Evolutionary conservation across 2,797 vertebrate species (phyloP).

Genomic region (Chelidonichthys spinosus): DNA sequence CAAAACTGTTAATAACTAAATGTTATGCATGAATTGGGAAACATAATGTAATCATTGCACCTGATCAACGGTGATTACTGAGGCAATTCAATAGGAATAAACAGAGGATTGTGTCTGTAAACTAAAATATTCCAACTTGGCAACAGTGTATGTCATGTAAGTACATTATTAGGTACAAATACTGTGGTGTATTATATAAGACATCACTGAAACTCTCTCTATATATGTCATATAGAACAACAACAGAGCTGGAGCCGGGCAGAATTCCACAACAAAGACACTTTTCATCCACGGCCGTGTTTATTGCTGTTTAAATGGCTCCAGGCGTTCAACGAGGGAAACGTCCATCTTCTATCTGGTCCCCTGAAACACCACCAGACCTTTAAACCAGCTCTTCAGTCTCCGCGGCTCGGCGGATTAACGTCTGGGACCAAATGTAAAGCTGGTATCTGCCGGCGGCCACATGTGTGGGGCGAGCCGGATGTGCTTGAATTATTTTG

Average conservation of each 20-base stretch:
- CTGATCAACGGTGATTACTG: too few species aligned
- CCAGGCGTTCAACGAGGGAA: constrained; percentile 18
- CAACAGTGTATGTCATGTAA: too few species aligned
- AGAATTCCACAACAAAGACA: constrained; percentile 22
- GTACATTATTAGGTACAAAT: too few species aligned
- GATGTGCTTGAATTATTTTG: constrained; percentile 4
- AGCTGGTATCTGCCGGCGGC: constrained; percentile 29
- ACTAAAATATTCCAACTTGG: too few species aligned
- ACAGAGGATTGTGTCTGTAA: too few species aligned
- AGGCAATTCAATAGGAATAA: too few species aligned
- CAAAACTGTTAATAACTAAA: too few species aligned
- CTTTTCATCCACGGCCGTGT: constrained; percentile 51
- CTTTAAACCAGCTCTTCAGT: constrained; percentile 56
- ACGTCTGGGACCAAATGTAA: constrained; percentile 25
- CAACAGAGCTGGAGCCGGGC: constrained; percentile 8
- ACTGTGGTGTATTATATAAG: too few species aligned
- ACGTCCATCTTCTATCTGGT: constrained; percentile 15
- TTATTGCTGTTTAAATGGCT: constrained; percentile 56
- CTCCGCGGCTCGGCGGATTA: constrained; percentile 49
- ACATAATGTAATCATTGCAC: too few species aligned
- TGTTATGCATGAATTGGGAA: too few species aligned
- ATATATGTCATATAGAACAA: neutral
- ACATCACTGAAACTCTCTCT: too few species aligned
- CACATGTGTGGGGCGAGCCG: neutral
- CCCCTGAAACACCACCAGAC: constrained; percentile 33